Evolutionary conservation across 2,113 vertebrate genomes (phyloP).

Genomic region (Dermatemys mawii): DNA sequence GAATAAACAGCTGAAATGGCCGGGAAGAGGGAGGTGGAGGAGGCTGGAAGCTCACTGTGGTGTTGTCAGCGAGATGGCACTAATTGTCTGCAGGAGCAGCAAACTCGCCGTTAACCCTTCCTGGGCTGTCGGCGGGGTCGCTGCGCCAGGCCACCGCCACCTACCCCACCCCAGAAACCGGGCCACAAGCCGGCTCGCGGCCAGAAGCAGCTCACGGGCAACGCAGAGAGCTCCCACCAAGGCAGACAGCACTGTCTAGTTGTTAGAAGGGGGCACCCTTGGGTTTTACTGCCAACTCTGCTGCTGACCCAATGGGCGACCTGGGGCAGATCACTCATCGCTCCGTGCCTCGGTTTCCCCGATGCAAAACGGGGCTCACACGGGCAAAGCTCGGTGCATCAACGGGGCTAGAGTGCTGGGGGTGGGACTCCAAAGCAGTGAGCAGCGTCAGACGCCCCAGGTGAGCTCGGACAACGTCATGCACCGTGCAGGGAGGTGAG

Average conservation of each 20-base stretch:
- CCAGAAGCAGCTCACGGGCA: accelerated
- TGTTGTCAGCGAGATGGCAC: conserved; percentile 85
- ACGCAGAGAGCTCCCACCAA: background rate
- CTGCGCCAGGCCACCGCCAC: background rate
- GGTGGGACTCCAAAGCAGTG: background rate
- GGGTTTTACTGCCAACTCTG: background rate
- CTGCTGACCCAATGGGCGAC: accelerated
- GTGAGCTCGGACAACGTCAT: too few relatives aligned
- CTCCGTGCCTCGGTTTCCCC: background rate
- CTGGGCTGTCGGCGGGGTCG: conserved; percentile 43
- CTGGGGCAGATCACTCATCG: accelerated
- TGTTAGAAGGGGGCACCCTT: too few relatives aligned
- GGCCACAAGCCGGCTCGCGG: background rate
- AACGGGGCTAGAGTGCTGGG: too few relatives aligned
- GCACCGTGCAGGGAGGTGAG: too few relatives aligned
- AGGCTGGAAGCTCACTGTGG: conserved; percentile 79
- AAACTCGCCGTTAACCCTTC: conserved; percentile 82
- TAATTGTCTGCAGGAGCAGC: conserved; percentile 85
- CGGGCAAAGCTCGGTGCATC: background rate
- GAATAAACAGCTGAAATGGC: conserved; percentile 73
- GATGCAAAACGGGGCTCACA: background rate
- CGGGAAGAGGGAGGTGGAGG: conserved; percentile 53
- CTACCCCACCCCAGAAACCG: background rate
- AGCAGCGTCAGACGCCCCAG: background rate
- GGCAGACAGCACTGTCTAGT: background rate